Evolutionary conservation across 1,140 invertebrate species (phyloP).

Genomic region (Drosophila tani): DNA sequence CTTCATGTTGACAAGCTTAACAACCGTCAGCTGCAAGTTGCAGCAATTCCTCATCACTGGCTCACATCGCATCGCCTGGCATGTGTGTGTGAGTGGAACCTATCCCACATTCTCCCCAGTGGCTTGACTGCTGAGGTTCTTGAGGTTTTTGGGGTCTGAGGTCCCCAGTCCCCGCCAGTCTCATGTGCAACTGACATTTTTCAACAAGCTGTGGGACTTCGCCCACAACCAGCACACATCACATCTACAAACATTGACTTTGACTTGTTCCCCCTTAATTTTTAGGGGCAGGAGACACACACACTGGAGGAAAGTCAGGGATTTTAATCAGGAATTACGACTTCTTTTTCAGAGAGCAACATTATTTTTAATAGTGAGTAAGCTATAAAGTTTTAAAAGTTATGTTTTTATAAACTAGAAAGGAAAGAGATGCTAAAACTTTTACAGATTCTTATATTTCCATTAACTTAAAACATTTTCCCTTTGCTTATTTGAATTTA

Average conservation of each 20-base stretch:
- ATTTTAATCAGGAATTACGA: constrained; percentile 9
- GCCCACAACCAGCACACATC: constrained; percentile 31
- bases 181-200: constrained; percentile 70
- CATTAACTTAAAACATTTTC: too few relatives aligned
- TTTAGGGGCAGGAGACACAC: constrained; percentile 11
- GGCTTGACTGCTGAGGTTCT: constrained; percentile 54
- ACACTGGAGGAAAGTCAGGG: constrained; percentile 27
- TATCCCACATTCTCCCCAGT: background rate
- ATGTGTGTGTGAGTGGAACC: background rate
- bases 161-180: constrained; percentile 9
- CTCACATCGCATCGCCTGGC: constrained; percentile 8
- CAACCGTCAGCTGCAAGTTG: constrained; percentile 53
- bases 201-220: constrained; percentile 53
- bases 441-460: background rate
- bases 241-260: constrained; percentile 71
- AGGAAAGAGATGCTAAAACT: too few relatives aligned
- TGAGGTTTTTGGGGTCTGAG: constrained; percentile 47
- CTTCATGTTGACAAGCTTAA: constrained; percentile 60
- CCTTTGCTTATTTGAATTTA: background rate
- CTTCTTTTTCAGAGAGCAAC: background rate
- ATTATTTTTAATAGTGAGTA: background rate
- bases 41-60: constrained; percentile 43
- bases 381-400: background rate
- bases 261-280: constrained; percentile 63
- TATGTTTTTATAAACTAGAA: background rate